Evolutionary conservation across 2,113 vertebrate species (phyloP).

Genomic region (Barbus barbus): DNA sequence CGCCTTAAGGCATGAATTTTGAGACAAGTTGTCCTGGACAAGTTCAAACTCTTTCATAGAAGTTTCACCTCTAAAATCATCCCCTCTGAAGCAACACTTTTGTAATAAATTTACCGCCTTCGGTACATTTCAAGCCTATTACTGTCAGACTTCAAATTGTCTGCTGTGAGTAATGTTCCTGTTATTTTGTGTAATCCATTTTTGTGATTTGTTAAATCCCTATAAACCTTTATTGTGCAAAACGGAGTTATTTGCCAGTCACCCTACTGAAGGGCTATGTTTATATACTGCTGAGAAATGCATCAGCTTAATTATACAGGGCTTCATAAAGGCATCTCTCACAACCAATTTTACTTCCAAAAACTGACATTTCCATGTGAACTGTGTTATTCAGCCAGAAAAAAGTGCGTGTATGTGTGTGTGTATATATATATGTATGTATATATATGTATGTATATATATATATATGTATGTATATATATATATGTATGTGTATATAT

Average conservation of each 20-base stretch:
- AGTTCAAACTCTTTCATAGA: not conserved
- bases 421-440: no score
- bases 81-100: not conserved
- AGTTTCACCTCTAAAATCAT: not conserved
- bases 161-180: not conserved
- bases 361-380: not conserved
- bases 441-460: no score
- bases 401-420: no score
- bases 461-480: no score
- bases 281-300: not conserved
- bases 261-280: not conserved
- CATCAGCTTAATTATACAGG: not conserved
- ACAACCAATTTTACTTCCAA: not conserved
- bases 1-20: no score
- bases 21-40: not conserved
- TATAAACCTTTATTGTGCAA: no score
- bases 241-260: not conserved
- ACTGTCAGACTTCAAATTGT: not conserved
- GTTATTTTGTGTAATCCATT: slow-evolving; percentile 13
- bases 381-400: not conserved
- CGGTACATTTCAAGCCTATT: not conserved
- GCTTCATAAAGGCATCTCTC: not conserved
- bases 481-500: no score
- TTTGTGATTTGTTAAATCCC: no score
- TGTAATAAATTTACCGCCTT: slow-evolving; percentile 4